Conservation (phyloP, 2,888 invertebrate genomes). For the Pasiphila rectangulata region DNA sequence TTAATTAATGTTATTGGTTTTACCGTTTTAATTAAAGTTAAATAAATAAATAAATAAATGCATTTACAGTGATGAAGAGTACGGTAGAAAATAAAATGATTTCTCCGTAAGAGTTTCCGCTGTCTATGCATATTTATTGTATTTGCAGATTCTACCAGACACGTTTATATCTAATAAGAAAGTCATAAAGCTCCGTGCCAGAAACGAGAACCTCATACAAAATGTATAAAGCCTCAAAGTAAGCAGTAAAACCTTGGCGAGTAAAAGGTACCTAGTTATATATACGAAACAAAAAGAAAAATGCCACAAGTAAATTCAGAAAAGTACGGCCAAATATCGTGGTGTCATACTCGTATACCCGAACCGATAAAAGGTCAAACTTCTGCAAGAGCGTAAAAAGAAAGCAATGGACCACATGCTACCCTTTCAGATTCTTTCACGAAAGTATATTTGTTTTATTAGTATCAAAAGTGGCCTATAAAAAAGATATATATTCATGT, state of each 20-base stretch:
- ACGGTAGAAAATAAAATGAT: constrained; percentile 34
- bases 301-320: constrained; percentile 48
- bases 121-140: constrained; percentile 42
- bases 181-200: constrained; percentile 56
- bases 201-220: constrained; percentile 53
- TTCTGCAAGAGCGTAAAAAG: constrained; percentile 51
- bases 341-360: constrained; percentile 42
- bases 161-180: constrained; percentile 58
- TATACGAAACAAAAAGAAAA: constrained; percentile 44
- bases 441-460: constrained; percentile 78
- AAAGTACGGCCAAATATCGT: constrained; percentile 45
- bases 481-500: constrained; percentile 73
- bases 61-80: too few species aligned
- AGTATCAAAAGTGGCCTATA: constrained; percentile 73
- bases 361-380: constrained; percentile 62
- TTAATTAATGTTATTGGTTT: too few species aligned
- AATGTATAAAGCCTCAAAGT: constrained; percentile 57
- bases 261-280: constrained; percentile 47
- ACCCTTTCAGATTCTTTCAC: constrained; percentile 60
- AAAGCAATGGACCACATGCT: constrained; percentile 66
- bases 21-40: too few species aligned
- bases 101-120: constrained; percentile 21
- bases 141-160: constrained; percentile 45
- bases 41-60: too few species aligned
- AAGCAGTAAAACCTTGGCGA: constrained; percentile 54